Evolutionary conservation across 2,797 vertebrate species (phyloP).

Genomic region (Sylvilagus floridanus): DNA sequence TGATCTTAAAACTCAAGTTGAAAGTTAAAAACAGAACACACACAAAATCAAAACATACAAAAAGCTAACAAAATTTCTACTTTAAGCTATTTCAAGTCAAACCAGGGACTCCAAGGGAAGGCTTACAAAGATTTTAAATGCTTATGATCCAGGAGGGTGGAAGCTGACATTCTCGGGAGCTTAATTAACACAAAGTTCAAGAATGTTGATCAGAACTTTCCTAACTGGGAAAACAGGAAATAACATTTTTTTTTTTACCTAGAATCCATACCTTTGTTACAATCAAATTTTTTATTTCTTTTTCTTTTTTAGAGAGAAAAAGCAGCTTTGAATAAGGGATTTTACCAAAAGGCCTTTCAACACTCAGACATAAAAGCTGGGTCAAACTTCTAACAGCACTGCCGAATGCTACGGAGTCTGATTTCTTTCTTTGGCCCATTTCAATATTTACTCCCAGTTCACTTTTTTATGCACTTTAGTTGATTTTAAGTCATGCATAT

Average conservation of each 20-base stretch:
- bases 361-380: slow-evolving; percentile 73
- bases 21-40: slow-evolving; percentile 75
- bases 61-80: slow-evolving; percentile 76
- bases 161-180: slow-evolving; percentile 55
- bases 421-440: slow-evolving; percentile 62
- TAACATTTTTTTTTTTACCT: slow-evolving; percentile 67
- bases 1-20: slow-evolving; percentile 72
- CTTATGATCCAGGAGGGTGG: slow-evolving; percentile 51
- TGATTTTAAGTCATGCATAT: slow-evolving; percentile 46
- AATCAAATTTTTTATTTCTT: slow-evolving; percentile 57
- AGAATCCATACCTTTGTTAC: slow-evolving; percentile 62
- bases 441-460: slow-evolving; percentile 67
- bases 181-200: slow-evolving; percentile 77
- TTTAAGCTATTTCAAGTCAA: slow-evolving; percentile 69
- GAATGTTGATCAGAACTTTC: slow-evolving; percentile 74
- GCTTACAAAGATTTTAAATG: slow-evolving; percentile 48
- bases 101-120: slow-evolving; percentile 63
- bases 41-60: slow-evolving; percentile 68
- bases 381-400: slow-evolving; percentile 65
- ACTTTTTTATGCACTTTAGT: slow-evolving; percentile 62
- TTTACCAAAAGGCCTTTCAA: slow-evolving; percentile 75
- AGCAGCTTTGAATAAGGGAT: slow-evolving; percentile 63
- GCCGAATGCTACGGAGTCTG: slow-evolving; percentile 46
- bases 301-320: slow-evolving; percentile 63
- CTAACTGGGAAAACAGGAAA: slow-evolving; percentile 73